Evolutionary conservation across 2,888 invertebrate genomes (phyloP), one percentile per base, ranked within the genome.

Genomic region (Trimorus sp.): DNA sequence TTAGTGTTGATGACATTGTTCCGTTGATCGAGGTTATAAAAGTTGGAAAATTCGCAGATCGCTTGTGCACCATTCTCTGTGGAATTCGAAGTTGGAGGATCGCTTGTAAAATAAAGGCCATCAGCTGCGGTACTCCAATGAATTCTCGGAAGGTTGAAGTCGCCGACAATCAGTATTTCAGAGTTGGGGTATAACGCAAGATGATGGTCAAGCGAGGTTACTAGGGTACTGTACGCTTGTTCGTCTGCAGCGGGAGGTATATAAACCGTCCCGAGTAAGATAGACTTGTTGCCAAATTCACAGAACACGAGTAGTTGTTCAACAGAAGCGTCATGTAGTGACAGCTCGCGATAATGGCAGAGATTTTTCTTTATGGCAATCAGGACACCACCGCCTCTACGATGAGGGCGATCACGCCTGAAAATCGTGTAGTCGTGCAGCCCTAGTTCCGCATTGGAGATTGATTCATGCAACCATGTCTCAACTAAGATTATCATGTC

Each of bases 101-200:
- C 40, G n/a, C 14, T 40, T 6, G 58, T 12, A 11, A 59, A 59
- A 14, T 40, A 59, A 1, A 59, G n/a, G 6, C 15, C 6, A 14
- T 5, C 6, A 38, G 16, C 45, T 0, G 42, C 11, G 14, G 1
- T 11, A 40, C 9, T 15, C 60, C 60, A 60, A 26, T 60, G 11
- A 16, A 60, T 60, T 16, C 26, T 45, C n/a, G 60, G 60, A 12
- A 60, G 12, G 45, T 60, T 60, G 12, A 60, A 60, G 12, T 60
- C 60, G 0, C 60, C 60, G 11, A 45, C 12, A 45, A 60, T 42
- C 16, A 40, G 7, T 9, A 40, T 40, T 40, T 40, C 40, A 11
- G 40, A 40, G 7, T 4, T 7, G 4, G 40, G 40, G 11, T 40
- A 11, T 40, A 5, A 7, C 1, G 9, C 1, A 40, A 40, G 1